Conservation (phyloP, 1,140 invertebrate species). For the Ridgeia piscesae region DNA sequence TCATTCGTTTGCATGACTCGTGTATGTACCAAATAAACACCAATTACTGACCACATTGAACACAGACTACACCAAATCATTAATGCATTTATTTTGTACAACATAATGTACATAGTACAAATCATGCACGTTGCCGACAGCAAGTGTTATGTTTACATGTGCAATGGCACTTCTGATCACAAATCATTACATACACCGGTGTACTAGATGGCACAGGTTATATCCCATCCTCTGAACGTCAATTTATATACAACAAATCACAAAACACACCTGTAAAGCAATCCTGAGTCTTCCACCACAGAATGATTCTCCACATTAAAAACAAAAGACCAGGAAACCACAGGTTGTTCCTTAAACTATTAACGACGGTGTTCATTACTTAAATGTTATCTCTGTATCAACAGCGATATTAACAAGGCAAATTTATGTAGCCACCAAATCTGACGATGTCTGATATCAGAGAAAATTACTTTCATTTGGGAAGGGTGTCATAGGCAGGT, state of each 20-base stretch:
- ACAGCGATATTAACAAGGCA: background rate
- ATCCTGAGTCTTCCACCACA: background rate
- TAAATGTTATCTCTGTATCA: background rate
- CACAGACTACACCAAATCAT: background rate
- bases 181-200: background rate
- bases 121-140: background rate
- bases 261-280: background rate
- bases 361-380: background rate
- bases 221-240: background rate
- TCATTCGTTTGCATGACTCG: too few species aligned
- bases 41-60: background rate
- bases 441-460: too few species aligned
- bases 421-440: background rate
- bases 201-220: background rate
- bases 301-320: background rate
- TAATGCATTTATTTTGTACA: constrained; percentile 2
- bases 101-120: background rate
- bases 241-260: constrained; percentile 2
- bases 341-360: background rate
- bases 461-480: too few species aligned
- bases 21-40: background rate
- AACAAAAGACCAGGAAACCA: background rate
- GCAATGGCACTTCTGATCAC: background rate
- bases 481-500: too few species aligned
- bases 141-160: background rate